Evolutionary conservation across 2,888 invertebrate species (phyloP).

Genomic region (Tetropium fuscum): DNA sequence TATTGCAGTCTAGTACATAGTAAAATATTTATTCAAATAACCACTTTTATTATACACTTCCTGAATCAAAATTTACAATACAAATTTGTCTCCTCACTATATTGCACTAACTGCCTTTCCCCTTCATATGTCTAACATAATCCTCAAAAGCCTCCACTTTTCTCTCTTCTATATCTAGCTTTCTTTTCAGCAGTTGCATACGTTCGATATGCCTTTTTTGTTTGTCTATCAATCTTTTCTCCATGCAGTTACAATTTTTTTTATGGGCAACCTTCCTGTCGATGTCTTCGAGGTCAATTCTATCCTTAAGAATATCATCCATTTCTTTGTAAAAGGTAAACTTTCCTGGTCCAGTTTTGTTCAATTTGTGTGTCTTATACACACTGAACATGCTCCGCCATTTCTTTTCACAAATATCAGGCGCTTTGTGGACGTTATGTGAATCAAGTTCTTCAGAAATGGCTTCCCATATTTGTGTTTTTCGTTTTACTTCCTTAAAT

Average conservation of each 20-base stretch:
- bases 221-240: constrained; percentile 23
- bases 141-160: constrained; percentile 25
- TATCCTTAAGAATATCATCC: constrained; percentile 10
- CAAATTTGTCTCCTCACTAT: background rate
- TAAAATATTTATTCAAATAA: no score
- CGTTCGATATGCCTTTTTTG: constrained; percentile 27
- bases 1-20: no score
- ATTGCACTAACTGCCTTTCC: background rate
- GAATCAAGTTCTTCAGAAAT: constrained; percentile 5
- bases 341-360: constrained; percentile 5
- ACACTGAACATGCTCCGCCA: constrained; percentile 16
- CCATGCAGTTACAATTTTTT: constrained; percentile 20
- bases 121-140: constrained; percentile 19
- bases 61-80: no score
- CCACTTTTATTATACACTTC: no score
- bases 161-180: constrained; percentile 26
- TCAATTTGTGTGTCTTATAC: constrained; percentile 18
- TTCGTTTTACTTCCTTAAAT: background rate
- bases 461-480: constrained; percentile 11
- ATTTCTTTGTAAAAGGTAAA: constrained; percentile 21
- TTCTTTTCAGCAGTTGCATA: constrained; percentile 26
- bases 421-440: constrained; percentile 12
- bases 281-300: background rate
- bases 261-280: background rate
- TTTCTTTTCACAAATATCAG: constrained; percentile 13